Percentiles rank a stretch among this genome's conserved stretches.
phyloP scores from a whole-genome alignment of 1,140 invertebrate genomes.

The Riptortus pedestris region DNA sequence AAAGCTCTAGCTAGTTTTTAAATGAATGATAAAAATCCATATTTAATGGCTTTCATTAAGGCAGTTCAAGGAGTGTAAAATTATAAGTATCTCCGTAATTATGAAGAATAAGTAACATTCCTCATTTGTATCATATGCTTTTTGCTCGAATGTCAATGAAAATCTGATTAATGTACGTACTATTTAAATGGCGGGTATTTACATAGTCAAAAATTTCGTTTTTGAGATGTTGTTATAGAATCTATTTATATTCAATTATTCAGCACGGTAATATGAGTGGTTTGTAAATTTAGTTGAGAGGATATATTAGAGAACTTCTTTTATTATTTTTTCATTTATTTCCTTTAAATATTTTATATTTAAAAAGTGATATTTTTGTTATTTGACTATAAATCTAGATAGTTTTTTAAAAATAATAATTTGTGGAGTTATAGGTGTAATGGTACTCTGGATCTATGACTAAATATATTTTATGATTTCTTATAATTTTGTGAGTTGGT shows the following conservation, averaged over 20 bases:
- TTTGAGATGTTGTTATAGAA: slow-evolving; percentile 3
- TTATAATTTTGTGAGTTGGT: slow-evolving; percentile 34
- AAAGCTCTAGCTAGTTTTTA: too few relatives aligned
- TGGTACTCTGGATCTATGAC: background rate
- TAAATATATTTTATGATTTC: slow-evolving; percentile 37
- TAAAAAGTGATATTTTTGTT: slow-evolving; percentile 42
- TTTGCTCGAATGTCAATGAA: too few relatives aligned
- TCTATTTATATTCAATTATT: slow-evolving; percentile 30
- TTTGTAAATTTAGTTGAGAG: slow-evolving; percentile 37
- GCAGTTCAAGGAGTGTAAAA: too few relatives aligned
- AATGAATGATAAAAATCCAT: too few relatives aligned
- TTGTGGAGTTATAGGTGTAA: slow-evolving; percentile 36
- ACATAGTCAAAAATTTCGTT: too few relatives aligned
- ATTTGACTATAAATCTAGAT: slow-evolving; percentile 34
- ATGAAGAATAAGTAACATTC: too few relatives aligned
- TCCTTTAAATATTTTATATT: slow-evolving; percentile 48
- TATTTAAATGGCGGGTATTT: too few relatives aligned
- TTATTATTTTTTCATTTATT: slow-evolving; percentile 48
- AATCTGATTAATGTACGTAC: too few relatives aligned
- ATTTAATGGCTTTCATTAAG: too few relatives aligned
- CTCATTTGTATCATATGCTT: too few relatives aligned
- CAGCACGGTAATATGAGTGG: slow-evolving; percentile 43
- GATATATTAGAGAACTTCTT: slow-evolving; percentile 44
- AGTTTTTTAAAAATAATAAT: slow-evolving; percentile 38
- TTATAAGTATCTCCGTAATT: too few relatives aligned